Conservation (phyloP, 37 sponge, comb jelly and placozoan species). For the Theonella swinhoei region DNA sequence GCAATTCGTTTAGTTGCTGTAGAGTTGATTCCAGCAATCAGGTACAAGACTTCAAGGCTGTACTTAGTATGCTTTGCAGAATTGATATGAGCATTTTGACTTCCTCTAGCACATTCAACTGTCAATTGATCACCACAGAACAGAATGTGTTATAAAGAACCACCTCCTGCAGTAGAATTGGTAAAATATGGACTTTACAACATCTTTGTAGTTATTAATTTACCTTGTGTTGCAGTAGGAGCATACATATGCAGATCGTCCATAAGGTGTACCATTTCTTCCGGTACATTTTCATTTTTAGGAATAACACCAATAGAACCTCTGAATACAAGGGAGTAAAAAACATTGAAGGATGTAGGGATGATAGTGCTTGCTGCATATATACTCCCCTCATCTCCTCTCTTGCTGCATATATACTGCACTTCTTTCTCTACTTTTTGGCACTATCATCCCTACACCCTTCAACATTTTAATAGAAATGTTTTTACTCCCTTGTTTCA, state of each 20-base stretch:
- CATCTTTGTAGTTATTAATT: no score
- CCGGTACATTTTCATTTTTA: constrained; percentile 3
- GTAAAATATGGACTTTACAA: no score
- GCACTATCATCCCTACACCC: no score
- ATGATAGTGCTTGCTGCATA: no score
- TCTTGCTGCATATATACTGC: no score
- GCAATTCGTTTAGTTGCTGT: constrained; percentile 33
- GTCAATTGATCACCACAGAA: constrained; percentile 38
- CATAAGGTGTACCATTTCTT: constrained; percentile 12
- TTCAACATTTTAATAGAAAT: no score
- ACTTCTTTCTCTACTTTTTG: no score
- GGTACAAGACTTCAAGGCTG: constrained; percentile 3
- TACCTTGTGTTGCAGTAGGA: not conserved
- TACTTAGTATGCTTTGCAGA: constrained; percentile 27
- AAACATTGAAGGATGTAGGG: no score
- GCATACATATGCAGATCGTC: constrained; percentile 8
- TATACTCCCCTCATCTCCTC: no score
- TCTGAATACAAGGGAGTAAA: no score
- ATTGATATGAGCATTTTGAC: not conserved
- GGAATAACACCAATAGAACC: constrained; percentile 15
- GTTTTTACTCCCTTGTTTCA: no score
- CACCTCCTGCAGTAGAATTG: not conserved
- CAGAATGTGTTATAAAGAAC: not conserved
- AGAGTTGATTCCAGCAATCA: constrained; percentile 27
- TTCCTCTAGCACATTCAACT: not conserved